Conservation (phyloP, 2,797 vertebrate genomes). For the Anguilla megastoma region DNA sequence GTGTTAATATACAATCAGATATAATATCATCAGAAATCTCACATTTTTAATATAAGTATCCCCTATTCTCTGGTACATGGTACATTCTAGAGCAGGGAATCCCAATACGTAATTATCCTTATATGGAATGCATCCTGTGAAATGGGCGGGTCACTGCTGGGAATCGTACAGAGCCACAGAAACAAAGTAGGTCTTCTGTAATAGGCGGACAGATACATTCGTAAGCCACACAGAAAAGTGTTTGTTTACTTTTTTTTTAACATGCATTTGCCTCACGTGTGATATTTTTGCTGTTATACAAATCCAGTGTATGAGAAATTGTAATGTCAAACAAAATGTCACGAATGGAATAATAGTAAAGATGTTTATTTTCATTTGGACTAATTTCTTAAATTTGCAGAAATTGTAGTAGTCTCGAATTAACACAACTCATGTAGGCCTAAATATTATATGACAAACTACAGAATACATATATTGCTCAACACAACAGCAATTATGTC, state of each 20-base stretch:
- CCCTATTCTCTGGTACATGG: slow-evolving; percentile 9
- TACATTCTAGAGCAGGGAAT: slow-evolving; percentile 65
- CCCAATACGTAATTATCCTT: slow-evolving; percentile 85
- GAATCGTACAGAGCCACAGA: slow-evolving; percentile 37
- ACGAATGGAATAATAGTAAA: neutral
- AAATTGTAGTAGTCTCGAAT: neutral
- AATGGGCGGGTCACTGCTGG: slow-evolving; percentile 53
- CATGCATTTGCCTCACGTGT: neutral
- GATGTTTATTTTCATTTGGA: neutral
- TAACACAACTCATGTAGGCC: neutral
- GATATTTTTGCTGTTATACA: neutral
- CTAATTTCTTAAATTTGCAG: neutral
- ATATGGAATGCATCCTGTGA: slow-evolving; percentile 81
- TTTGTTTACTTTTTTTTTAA: neutral
- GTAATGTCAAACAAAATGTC: neutral
- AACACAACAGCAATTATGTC: neutral
- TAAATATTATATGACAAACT: neutral
- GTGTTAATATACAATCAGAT: neutral
- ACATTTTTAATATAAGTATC: neutral
- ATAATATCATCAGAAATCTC: neutral
- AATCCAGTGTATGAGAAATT: neutral
- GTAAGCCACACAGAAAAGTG: slow-evolving; percentile 7
- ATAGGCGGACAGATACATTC: slow-evolving; percentile 18
- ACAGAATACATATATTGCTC: neutral
- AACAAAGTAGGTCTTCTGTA: slow-evolving; percentile 48